Percentiles rank a stretch among this genome's conserved stretches.
Conservation (phyloP, 2,113 vertebrate genomes). For the Oriolus oriolus region DNA sequence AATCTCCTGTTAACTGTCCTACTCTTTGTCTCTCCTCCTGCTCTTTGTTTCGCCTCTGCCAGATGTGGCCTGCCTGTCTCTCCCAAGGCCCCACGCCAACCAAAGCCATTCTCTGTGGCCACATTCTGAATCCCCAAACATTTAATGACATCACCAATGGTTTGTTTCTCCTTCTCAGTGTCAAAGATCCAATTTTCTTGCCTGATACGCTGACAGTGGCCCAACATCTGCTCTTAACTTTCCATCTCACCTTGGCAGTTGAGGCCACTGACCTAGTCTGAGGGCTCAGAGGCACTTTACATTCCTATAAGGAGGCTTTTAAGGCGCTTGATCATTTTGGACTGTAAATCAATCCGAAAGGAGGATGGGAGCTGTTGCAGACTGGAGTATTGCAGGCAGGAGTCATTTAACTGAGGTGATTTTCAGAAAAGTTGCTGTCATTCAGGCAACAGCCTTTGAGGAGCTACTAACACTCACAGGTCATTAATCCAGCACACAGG, state of each 20-base stretch:
- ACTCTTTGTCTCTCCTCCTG: no score
- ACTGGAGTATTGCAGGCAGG: not conserved
- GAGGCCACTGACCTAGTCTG: constrained; percentile 32
- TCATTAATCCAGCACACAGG: not conserved
- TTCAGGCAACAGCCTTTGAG: not conserved
- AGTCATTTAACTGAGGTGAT: not conserved
- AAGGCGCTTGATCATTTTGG: constrained; percentile 10
- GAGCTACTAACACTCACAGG: not conserved
- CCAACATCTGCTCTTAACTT: constrained; percentile 11
- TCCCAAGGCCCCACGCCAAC: no score
- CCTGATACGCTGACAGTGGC: not conserved
- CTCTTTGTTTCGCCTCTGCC: no score
- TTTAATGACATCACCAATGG: not conserved
- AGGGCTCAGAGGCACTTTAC: not conserved
- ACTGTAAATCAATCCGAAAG: constrained; percentile 17
- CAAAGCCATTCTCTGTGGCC: no score
- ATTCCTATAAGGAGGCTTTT: constrained; percentile 10
- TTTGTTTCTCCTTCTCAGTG: not conserved
- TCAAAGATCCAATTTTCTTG: not conserved
- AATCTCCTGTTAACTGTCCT: no score
- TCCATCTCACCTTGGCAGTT: not conserved
- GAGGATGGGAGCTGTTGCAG: not conserved
- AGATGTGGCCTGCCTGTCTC: no score
- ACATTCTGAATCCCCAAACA: no score
- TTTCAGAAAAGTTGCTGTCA: not conserved